phyloP scores from a whole-genome alignment of 2,113 vertebrate genomes.

The Calypte anna region DNA sequence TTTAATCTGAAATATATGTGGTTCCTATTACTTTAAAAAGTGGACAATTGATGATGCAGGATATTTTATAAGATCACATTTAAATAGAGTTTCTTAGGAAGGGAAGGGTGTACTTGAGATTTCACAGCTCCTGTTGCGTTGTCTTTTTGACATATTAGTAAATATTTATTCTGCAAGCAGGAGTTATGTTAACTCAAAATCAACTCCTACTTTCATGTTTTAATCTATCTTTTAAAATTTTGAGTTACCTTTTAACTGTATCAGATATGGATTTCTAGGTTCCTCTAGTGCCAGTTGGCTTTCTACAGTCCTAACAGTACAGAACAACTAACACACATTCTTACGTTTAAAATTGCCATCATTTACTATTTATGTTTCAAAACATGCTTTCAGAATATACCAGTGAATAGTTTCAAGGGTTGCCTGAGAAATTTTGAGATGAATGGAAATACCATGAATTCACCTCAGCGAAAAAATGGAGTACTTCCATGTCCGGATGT shows the following conservation, averaged over 20 bases:
- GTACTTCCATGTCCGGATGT: slow-evolving; percentile 84
- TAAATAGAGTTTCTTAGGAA: neutral
- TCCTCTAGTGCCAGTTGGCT: neutral
- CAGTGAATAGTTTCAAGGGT: slow-evolving; percentile 84
- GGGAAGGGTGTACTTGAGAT: neutral
- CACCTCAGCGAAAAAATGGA: slow-evolving; percentile 75
- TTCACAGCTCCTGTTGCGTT: neutral
- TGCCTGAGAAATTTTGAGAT: slow-evolving; percentile 89
- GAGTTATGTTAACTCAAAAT: neutral
- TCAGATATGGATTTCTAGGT: neutral
- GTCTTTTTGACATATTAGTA: neutral
- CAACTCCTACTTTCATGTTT: neutral
- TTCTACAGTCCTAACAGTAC: neutral
- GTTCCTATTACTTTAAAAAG: neutral
- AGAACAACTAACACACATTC: neutral
- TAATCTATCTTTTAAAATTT: neutral
- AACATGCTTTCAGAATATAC: slow-evolving; percentile 81
- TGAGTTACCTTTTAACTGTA: neutral
- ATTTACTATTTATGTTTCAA: neutral
- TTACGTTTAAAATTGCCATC: neutral
- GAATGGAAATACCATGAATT: slow-evolving; percentile 77
- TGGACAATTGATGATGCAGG: neutral
- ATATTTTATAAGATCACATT: neutral
- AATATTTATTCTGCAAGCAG: neutral
- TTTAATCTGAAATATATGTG: neutral